Evolutionary conservation across 2,888 invertebrate species (phyloP), one percentile per base, ranked within the genome.

Genomic region (Lithosia quadra): DNA sequence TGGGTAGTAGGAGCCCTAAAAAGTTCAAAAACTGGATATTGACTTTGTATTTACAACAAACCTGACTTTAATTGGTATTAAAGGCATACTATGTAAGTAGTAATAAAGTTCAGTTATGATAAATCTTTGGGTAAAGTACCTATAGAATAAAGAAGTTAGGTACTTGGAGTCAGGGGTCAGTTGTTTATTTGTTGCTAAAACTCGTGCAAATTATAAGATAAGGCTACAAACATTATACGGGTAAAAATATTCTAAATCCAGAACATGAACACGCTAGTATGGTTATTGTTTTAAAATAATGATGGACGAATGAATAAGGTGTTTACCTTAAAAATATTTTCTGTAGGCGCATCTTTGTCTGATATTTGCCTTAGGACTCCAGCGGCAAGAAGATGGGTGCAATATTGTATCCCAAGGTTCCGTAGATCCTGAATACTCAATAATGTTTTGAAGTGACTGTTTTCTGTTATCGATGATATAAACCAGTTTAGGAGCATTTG

Each of bases 401-500:
- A 98, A 88, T 98, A 97, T 89, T 98, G 98, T 71, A 97, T 95
- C 9, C 97, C 97, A 83, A 99, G 92, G 83, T 96, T 95, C 88
- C 96, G 97, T 79, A 98, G 93, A 86, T 98, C 98, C 87, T 97
- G 97, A 76, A 96, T 94, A 80, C 96, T 96, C 74, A 97, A 90
- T 70, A 96, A 90, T 75, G 95, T 94, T 79, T 96, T 96, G 60
- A 97, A 90, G 83, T 96, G 96, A 82, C 96, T 96, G 74, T 96
- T 96, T 78, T 97, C 98, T 73, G 96, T 95, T 79, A 97, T 96
- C 56, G 98, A 97, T 64, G 98, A 97, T 78, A 97, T 95, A 84
- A 98, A 96, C 98, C 98, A 98, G 91, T 98, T 98, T 82, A 98
- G 95, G 85, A 99, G 96, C 97, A 98, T 98, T 94, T 98, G 97